Conservation (phyloP, 2,888 invertebrate genomes). For the Dryadula phaetusa region DNA sequence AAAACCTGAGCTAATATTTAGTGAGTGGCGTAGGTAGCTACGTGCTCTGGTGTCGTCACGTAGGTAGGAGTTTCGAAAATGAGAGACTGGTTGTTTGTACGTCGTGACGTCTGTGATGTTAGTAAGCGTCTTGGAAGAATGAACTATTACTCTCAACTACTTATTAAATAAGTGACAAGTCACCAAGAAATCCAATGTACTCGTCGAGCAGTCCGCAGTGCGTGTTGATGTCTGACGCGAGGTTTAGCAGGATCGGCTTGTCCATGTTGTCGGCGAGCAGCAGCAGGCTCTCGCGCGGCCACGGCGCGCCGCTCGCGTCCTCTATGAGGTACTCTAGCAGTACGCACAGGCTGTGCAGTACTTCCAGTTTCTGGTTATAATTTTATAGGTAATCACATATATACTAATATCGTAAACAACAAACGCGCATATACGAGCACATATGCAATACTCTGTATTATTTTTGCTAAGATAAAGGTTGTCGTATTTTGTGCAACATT, state of each 20-base stretch:
- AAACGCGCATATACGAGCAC: too few species aligned
- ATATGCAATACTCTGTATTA: too few species aligned
- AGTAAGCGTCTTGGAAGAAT: too few species aligned
- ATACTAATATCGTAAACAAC: too few species aligned
- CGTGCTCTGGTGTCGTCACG: slow-evolving; percentile 7
- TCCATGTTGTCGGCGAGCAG: slow-evolving; percentile 56
- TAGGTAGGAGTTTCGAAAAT: slow-evolving; percentile 1
- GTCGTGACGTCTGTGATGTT: too few species aligned
- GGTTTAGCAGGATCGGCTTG: slow-evolving; percentile 59
- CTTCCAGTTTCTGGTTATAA: slow-evolving; percentile 60
- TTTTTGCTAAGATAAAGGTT: too few species aligned
- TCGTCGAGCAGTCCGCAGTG: slow-evolving; percentile 55
- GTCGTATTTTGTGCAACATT: too few species aligned
- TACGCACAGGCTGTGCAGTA: slow-evolving; percentile 54
- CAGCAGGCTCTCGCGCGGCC: slow-evolving; percentile 48
- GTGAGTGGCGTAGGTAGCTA: background rate
- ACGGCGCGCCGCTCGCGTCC: slow-evolving; percentile 47
- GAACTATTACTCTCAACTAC: too few species aligned
- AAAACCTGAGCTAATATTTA: slow-evolving; percentile 1
- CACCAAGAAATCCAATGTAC: slow-evolving; percentile 67
- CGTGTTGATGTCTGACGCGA: slow-evolving; percentile 55
- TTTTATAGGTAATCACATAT: slow-evolving; percentile 20
- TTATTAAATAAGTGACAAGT: slow-evolving; percentile 36
- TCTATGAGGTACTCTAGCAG: slow-evolving; percentile 65
- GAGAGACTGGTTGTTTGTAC: background rate